Base-by-base conservation (phyloP, 2,888 invertebrate genomes). In the Muscina levida region DNA sequence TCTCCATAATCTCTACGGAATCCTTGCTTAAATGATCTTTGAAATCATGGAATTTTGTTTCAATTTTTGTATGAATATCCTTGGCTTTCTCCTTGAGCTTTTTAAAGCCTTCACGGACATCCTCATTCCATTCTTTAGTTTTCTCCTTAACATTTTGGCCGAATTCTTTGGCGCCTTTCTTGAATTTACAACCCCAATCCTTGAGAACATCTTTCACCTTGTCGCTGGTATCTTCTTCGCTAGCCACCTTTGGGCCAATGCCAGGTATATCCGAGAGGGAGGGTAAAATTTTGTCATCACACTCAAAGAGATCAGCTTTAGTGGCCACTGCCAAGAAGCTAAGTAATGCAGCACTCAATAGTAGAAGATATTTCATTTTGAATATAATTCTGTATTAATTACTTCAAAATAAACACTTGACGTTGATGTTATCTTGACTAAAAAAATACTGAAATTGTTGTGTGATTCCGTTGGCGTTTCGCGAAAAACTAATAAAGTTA, bases 171-270 rank as follows among this genome's bases (percentile, higher is more conserved):
- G 88, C 89, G 0, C 87, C 85, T 11, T 86, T 86, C 71, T 89
- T 87, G 19, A 89, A 84, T 72, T 85, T 84, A 39, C 89, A 89
- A 11, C 89, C 89, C 8, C 89, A 84, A 51, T 83, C 88, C 74
- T 88, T 88, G 31, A 89, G 85, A 62, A 89, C 85, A 19, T 86
- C 84, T 3, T 85, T 82, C n/a, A 89, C 85, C 71, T 88, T 89
- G 1, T 84, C 84, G 8, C 83, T 84, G 0, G 77, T 44, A 5
- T 79, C 79, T 31, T 82, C 82, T 3, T 59, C 19, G 15, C 82
- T 84, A 11, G 67, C 82, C 78, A 85, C 68, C 65, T 87, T 87
- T 0, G 83, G 76, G 13, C 84, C 83, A 44, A 84, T 82, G 10
- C 74, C 79, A 1, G 83, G 67, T 26, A 84, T 19, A 6, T 87